These are phyloP conservation scores for Agrypnus murinus DNA, from an alignment of 2,888 invertebrate genomes.

Conservation along the genomic window DNA sequence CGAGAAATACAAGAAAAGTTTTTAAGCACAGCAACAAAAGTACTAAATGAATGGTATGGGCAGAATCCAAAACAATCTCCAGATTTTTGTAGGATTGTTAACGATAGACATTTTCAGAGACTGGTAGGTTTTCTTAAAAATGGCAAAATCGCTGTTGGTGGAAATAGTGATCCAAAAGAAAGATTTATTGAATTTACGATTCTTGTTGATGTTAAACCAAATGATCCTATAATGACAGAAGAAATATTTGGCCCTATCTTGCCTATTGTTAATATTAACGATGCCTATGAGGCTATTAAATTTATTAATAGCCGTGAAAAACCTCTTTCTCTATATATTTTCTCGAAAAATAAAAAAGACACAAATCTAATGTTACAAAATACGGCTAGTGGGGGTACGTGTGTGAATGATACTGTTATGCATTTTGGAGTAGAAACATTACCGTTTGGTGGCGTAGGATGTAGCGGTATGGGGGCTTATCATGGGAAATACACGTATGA, in stretches of 20 bases:
- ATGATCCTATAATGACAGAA: slow-evolving; percentile 89
- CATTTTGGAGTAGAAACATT: slow-evolving; percentile 91
- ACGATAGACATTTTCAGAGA: slow-evolving; percentile 88
- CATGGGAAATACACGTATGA: slow-evolving; percentile 94
- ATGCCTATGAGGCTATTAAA: slow-evolving; percentile 91
- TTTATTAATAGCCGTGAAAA: slow-evolving; percentile 93
- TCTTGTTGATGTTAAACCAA: slow-evolving; percentile 81
- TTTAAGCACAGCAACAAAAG: slow-evolving; percentile 75
- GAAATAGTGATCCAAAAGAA: slow-evolving; percentile 83
- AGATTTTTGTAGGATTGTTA: slow-evolving; percentile 88
- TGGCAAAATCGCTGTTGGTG: slow-evolving; percentile 86
- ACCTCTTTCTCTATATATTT: slow-evolving; percentile 92
- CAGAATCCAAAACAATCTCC: slow-evolving; percentile 85
- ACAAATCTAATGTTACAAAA: slow-evolving; percentile 78
- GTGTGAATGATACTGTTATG: slow-evolving; percentile 90
- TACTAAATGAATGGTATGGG: slow-evolving; percentile 89
- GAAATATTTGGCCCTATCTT: slow-evolving; percentile 99
- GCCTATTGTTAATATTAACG: slow-evolving; percentile 85
- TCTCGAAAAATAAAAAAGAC: slow-evolving; percentile 78
- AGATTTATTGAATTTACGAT: slow-evolving; percentile 92
- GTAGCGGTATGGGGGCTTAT: slow-evolving; percentile 95
- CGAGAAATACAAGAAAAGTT: slow-evolving; percentile 82
- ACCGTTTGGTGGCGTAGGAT: slow-evolving; percentile 98
- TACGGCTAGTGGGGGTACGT: slow-evolving; percentile 87
- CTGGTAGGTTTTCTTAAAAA: slow-evolving; percentile 78